These are phyloP conservation scores for Stegophylla sp. DNA, from an alignment of 2,888 invertebrate species.

Conservation along the genomic window DNA sequence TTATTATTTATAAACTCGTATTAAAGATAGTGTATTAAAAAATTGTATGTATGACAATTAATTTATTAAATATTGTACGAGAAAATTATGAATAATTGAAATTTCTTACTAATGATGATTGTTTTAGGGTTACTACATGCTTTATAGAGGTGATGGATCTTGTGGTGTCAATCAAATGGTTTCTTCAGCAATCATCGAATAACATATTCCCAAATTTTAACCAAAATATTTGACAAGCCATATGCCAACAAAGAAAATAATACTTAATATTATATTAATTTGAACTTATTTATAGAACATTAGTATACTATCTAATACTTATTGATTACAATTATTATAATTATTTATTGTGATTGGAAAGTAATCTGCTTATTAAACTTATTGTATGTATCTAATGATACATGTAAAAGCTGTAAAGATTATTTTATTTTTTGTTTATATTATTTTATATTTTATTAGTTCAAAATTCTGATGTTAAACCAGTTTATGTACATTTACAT, in stretches of 20 bases:
- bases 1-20: too few relatives aligned
- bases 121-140: constrained; percentile 85
- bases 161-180: constrained; percentile 93
- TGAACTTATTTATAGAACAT: not conserved
- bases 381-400: not conserved
- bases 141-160: constrained; percentile 92
- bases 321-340: not conserved
- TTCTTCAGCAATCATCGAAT: constrained; percentile 74
- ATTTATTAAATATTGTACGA: too few relatives aligned
- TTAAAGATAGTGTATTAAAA: too few relatives aligned
- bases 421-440: too few relatives aligned
- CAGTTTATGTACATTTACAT: too few relatives aligned
- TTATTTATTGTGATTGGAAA: not conserved
- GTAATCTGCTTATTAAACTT: not conserved
- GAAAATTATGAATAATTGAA: too few relatives aligned
- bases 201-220: constrained; percentile 32
- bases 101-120: constrained; percentile 37
- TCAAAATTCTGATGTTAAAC: too few relatives aligned
- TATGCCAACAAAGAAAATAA: not conserved
- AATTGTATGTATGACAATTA: too few relatives aligned
- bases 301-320: constrained; percentile 1
- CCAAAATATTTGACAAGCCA: not conserved
- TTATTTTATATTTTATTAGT: too few relatives aligned
- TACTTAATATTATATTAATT: constrained; percentile 14
- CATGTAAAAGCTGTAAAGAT: too few relatives aligned